Conservation (phyloP, 2,113 vertebrate species). For the Anarhynchus alexandrinus region DNA sequence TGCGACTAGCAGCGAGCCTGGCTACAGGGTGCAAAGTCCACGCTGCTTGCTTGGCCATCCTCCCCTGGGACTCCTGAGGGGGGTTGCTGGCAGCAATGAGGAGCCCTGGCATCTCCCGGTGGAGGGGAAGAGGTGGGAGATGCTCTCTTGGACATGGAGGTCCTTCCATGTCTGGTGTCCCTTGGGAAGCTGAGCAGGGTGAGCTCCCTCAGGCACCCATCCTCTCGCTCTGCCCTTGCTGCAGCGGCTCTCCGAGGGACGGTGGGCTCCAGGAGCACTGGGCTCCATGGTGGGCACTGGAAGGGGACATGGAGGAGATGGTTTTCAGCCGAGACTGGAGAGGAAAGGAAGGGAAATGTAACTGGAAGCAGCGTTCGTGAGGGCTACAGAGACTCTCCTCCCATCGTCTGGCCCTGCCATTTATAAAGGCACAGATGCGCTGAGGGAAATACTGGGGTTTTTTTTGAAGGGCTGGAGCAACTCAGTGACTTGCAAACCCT, state of each 20-base stretch:
- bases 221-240: not conserved
- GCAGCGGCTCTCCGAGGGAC: not conserved
- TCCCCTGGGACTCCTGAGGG: not conserved
- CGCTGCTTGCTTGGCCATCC: fast-evolving
- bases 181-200: not conserved
- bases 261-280: fast-evolving
- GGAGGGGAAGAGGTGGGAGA: not conserved
- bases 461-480: not conserved
- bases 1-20: not conserved
- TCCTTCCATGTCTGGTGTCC: not conserved
- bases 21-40: not conserved
- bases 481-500: not conserved
- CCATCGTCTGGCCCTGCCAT: not conserved
- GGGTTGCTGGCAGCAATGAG: not conserved
- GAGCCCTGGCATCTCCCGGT: not conserved
- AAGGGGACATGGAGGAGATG: not conserved
- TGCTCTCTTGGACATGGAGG: not conserved
- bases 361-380: not conserved
- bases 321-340: not conserved
- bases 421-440: not conserved
- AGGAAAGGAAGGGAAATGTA: not conserved
- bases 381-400: not conserved
- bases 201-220: not conserved
- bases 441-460: not conserved
- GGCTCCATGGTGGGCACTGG: no score